Conservation (phyloP, 2,888 invertebrate species). For the Agrotis ipsilon region DNA sequence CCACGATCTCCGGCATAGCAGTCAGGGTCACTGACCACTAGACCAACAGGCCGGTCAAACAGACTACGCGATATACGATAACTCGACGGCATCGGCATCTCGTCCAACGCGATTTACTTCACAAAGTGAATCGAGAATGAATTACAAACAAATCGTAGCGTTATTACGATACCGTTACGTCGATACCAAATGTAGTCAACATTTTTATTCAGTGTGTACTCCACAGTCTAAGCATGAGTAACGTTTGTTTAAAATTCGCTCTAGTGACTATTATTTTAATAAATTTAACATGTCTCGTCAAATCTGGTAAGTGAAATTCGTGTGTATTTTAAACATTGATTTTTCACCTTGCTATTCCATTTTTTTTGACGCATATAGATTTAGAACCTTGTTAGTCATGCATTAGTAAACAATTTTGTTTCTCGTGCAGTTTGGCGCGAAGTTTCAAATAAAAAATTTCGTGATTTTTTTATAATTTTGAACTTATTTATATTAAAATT, state of each 20-base stretch:
- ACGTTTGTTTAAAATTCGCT: constrained; percentile 8
- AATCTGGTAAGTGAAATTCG: constrained; percentile 42
- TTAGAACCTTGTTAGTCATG: background rate
- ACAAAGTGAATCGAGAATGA: constrained; percentile 12
- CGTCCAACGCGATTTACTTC: background rate
- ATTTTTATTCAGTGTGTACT: constrained; percentile 28
- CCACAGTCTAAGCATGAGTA: constrained; percentile 30
- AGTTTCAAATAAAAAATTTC: background rate
- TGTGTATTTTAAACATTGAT: background rate
- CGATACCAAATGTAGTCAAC: constrained; percentile 19
- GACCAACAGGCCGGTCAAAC: too few relatives aligned
- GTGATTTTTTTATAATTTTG: background rate
- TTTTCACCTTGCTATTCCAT: background rate
- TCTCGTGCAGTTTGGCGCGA: background rate
- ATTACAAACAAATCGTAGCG: constrained; percentile 24
- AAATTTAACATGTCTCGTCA: constrained; percentile 30
- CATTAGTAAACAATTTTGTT: background rate
- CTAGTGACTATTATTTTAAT: constrained; percentile 29
- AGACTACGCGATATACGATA: too few relatives aligned
- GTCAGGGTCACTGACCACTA: too few relatives aligned
- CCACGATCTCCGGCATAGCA: too few relatives aligned
- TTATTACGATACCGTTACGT: constrained; percentile 31
- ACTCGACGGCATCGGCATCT: too few relatives aligned
- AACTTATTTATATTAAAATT: too few relatives aligned
- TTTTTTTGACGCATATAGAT: background rate